Base-by-base conservation (phyloP, 2,113 vertebrate genomes). In the Xerus inauris region DNA sequence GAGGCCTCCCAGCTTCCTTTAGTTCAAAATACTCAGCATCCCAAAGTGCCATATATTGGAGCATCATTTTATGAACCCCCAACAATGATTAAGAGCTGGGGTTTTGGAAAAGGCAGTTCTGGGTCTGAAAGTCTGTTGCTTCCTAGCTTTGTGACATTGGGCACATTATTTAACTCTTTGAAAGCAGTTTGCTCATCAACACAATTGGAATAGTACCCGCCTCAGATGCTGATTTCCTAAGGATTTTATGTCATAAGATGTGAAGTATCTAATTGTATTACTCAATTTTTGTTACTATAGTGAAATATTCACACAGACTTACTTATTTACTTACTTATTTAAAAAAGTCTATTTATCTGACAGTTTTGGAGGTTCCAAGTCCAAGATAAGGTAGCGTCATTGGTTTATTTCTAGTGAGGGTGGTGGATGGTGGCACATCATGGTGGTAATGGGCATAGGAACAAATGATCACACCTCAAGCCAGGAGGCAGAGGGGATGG, bases 31-130 rank as follows among this genome's bases (percentile, higher is more conserved):
- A 16, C 1, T 59, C 42, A 64, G n/a, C 28, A 20, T 30, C 11
- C 14, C 35, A 26, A 1, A 3, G 11, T 1, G 1, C 2, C 42
- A 51, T 17, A 86, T 0, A 69, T n/a, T 35, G 42, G 13, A 28
- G 47, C 38, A 35, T 42, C 14, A 16, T 10, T 86, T 67, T 51
- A 45, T 86, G 47, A 38, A 4, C n/a, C 22, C 20, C 12, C 67
- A 38, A 69, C n/a, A 49, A 16, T 35, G 26, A 62, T 32, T 28
- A 64, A 79, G 75, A 72, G 22, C 35, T 80, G 14, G 24, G 19
- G 64, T 42, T 91, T 79, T 71, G 13, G 49, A 62, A 42, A 40
- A 72, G n/a, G 73, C 51, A 79, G 9, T 72, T 91, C 24, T 64
- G 64, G 13, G 7, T 49, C 26, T 62, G 32, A 47, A 77, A 79